Base-by-base conservation (phyloP, 2,888 invertebrate genomes). In the Drosophila meridionalis region DNA sequence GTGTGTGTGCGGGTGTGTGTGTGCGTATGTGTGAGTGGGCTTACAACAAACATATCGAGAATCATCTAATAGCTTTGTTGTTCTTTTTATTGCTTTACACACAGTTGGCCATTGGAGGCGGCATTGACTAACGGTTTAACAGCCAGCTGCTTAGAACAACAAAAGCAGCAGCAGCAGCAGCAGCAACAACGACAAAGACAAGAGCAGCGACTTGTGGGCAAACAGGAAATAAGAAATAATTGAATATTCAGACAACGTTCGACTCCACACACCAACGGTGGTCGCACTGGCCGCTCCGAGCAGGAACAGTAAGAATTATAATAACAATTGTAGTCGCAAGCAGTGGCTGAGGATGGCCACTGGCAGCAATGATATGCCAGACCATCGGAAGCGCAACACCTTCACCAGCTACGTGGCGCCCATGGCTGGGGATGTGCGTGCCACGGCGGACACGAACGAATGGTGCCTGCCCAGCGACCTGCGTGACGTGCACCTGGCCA, bases 361-460 rank as follows among this genome's bases (percentile, higher is more conserved):
- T 71, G 84, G 87, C 73, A 75, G 83, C 68, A 75, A 65, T 28
- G 78, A 76, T 48, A 80, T 83, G 87, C 80, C 81, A 59, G 84
- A 89, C 56, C 89, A 87, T 71, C 77, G 84, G 4, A 92, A 90
- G 70, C 91, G 91, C 55, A 92, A 92, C 76, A 92, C 91, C 56
- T 92, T 92, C 67, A 91, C 89, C 67, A 92, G 91, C 79, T 92
- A 92, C 80, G 91, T 92, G 67, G 92, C 92, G 40, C 90, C 91
- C 3, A 82, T 89, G 55, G 87, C 91, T 1, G 89, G 91, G 1
- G 91, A 84, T 60, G 42, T 87, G 59, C 82, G 88, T 8, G 79
- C 70, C 57, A 75, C 80, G 2, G 84, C 83, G 14, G 86, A 82
- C 4, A 83, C 83, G 11, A 90, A 92, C 55, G 92, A 91, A 65